These are phyloP conservation scores for Apis laboriosa DNA, from an alignment of 1,140 invertebrate species.

Conservation along the genomic window DNA sequence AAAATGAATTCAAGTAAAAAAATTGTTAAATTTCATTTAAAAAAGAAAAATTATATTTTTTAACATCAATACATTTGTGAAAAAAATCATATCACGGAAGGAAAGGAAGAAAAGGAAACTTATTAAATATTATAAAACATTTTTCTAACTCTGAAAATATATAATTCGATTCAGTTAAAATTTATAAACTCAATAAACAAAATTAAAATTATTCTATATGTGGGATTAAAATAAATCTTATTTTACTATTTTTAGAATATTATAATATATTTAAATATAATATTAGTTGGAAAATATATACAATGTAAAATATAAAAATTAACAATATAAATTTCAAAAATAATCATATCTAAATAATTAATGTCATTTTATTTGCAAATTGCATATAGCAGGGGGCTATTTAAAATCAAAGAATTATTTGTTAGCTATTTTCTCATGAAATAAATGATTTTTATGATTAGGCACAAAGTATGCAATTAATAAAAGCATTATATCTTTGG, in stretches of 20 bases:
- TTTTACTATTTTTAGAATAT: conserved; percentile 25
- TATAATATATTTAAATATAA: conserved; percentile 52
- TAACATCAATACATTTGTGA: too few relatives aligned
- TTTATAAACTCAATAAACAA: neutral
- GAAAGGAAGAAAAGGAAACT: too few relatives aligned
- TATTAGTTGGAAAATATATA: conserved; percentile 47
- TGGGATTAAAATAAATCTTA: conserved; percentile 3
- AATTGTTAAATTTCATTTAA: neutral
- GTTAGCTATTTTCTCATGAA: conserved; percentile 2
- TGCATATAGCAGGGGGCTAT: conserved; percentile 30
- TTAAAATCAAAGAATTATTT: conserved; percentile 18
- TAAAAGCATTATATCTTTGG: conserved; percentile 44
- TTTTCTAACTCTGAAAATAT: too few relatives aligned
- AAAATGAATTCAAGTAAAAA: neutral
- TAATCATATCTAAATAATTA: conserved; percentile 13
- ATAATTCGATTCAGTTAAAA: neutral
- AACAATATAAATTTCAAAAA: conserved; percentile 33
- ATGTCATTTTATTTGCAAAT: conserved; percentile 24
- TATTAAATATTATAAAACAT: too few relatives aligned
- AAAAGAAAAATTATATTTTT: too few relatives aligned
- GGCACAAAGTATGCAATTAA: conserved; percentile 34
- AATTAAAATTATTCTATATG: neutral
- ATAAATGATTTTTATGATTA: conserved; percentile 23
- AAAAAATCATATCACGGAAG: too few relatives aligned
- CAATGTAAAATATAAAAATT: conserved; percentile 38